These are phyloP conservation scores for Achatina immaculata DNA, from an alignment of 1,140 invertebrate genomes.

Conservation along the genomic window DNA sequence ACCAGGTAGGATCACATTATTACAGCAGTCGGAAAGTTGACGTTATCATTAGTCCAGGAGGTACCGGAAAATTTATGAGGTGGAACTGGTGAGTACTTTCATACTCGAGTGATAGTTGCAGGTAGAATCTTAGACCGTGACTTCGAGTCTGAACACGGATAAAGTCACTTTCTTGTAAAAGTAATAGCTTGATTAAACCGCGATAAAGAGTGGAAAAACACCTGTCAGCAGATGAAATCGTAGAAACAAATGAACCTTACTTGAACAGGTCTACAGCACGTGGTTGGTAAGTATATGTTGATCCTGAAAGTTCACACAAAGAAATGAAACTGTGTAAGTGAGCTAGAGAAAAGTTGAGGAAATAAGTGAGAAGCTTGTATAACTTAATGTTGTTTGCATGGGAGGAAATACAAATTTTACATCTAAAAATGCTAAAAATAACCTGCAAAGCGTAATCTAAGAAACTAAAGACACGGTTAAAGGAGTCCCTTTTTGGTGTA, in stretches of 20 bases:
- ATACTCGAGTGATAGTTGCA: no score
- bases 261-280: not conserved
- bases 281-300: no score
- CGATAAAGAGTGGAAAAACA: not conserved
- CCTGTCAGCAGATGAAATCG: not conserved
- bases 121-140: not conserved
- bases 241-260: not conserved
- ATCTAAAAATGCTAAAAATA: no score
- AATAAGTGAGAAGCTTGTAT: no score
- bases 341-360: no score
- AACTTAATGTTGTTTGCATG: no score
- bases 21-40: not conserved
- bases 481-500: no score
- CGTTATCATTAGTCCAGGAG: not conserved
- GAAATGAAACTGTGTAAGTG: no score
- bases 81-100: slow-evolving; percentile 20
- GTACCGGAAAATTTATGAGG: slow-evolving; percentile 13
- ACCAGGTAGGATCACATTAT: not conserved
- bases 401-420: no score
- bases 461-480: no score
- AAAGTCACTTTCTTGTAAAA: not conserved
- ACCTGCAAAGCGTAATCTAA: no score
- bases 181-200: not conserved
- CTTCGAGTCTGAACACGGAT: not conserved
- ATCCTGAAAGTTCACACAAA: no score